phyloP scores from a whole-genome alignment of 2,888 invertebrate species.

The Drosophila neotestacea region DNA sequence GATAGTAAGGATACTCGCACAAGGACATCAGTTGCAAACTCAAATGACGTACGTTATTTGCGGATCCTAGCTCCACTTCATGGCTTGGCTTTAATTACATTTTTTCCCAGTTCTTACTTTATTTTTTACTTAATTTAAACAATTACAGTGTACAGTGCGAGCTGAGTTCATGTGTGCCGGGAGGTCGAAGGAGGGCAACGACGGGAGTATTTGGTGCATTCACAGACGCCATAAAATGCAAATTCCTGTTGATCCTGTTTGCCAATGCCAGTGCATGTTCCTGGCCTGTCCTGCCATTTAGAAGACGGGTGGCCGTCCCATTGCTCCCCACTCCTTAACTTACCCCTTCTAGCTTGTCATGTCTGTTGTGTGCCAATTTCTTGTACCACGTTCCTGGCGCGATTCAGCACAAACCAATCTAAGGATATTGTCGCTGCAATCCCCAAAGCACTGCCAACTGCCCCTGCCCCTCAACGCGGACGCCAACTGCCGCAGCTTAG shows the following conservation, averaged over 20 bases:
- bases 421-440: conserved; percentile 74
- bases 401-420: conserved; percentile 77
- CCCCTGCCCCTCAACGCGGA: conserved; percentile 6
- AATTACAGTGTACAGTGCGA: conserved; percentile 44
- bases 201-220: conserved; percentile 53
- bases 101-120: conserved; percentile 38
- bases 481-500: background rate
- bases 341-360: conserved; percentile 52
- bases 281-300: conserved; percentile 62
- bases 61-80: conserved; percentile 17
- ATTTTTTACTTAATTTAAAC: conserved; percentile 66
- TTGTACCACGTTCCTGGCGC: conserved; percentile 67
- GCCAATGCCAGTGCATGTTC: conserved; percentile 77
- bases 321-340: too few relatives aligned
- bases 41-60: conserved; percentile 59
- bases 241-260: conserved; percentile 80
- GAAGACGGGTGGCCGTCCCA: conserved; percentile 41
- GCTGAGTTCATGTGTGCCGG: background rate
- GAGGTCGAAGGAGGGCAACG: background rate
- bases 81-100: conserved; percentile 63
- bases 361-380: conserved; percentile 76
- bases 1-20: conserved; percentile 39
- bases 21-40: conserved; percentile 45
- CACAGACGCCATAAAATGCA: conserved; percentile 79
- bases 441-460: conserved; percentile 49